A percentile compares a stretch with the other conserved stretches of the same genome.
Conservation (phyloP, 1,140 invertebrate species). For the Pollicipes pollicipes region DNA sequence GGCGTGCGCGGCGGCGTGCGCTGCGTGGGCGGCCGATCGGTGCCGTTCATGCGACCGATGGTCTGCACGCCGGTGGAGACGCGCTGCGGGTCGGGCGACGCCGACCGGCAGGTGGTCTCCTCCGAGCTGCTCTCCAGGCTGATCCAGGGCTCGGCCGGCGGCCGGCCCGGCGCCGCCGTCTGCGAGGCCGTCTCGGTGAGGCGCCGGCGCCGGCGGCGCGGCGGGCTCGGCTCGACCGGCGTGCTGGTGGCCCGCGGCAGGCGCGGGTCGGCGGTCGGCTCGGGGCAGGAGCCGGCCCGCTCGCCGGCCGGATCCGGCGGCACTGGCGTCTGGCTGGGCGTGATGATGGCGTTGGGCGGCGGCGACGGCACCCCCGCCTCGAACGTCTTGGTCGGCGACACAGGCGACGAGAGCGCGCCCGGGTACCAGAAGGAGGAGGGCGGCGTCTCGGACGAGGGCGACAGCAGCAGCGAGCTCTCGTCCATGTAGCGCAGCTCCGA, state of each 20-base stretch:
- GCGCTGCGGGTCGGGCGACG: neutral
- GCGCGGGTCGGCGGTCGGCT: neutral
- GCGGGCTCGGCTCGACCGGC: neutral
- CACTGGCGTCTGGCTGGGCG: neutral
- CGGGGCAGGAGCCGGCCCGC: neutral
- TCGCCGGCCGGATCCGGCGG: neutral
- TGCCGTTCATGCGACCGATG: neutral
- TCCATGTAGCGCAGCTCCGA: slow-evolving; percentile 73
- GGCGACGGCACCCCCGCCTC: neutral
- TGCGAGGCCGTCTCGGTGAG: neutral
- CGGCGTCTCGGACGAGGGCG: neutral
- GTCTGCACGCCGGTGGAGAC: neutral
- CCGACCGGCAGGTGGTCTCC: neutral
- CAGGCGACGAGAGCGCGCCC: slow-evolving; percentile 26
- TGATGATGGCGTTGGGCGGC: slow-evolving; percentile 8
- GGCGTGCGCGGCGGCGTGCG: neutral
- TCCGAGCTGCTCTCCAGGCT: neutral
- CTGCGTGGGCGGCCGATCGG: neutral
- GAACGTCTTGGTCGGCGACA: slow-evolving; percentile 4
- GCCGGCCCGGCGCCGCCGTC: neutral
- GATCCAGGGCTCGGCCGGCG: neutral
- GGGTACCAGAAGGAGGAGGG: slow-evolving; percentile 45
- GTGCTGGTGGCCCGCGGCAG: neutral
- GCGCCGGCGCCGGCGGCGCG: too few species aligned
- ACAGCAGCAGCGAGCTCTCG: slow-evolving; percentile 53